Evolutionary conservation across 2,888 invertebrate genomes (phyloP).

Genomic region (Calameuta filiformis): DNA sequence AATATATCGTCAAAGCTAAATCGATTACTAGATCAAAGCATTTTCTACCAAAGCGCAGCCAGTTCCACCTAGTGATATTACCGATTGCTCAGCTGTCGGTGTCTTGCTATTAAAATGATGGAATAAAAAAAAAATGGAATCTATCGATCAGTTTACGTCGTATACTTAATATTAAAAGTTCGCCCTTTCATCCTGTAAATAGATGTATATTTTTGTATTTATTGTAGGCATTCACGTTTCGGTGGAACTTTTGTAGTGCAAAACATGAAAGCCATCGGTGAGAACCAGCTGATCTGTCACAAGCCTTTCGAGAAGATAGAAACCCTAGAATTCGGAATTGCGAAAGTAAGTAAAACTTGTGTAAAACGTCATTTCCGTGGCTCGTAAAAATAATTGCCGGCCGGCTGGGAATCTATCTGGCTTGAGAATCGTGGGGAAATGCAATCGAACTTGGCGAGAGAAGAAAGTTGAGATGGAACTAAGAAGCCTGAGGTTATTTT

Average conservation of each 20-base stretch:
- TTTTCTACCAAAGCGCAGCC: background rate
- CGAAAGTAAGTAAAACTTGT: slow-evolving; percentile 69
- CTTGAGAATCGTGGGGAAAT: background rate
- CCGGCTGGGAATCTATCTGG: background rate
- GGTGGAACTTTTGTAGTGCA: slow-evolving; percentile 93
- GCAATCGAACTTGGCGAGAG: background rate
- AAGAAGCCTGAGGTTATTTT: background rate
- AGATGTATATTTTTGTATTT: slow-evolving; percentile 11
- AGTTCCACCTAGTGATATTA: background rate
- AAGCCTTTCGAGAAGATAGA: slow-evolving; percentile 84
- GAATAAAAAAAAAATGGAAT: background rate
- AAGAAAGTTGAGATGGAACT: background rate
- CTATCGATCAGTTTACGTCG: too few species aligned
- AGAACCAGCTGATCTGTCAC: slow-evolving; percentile 89
- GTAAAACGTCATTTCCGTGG: background rate
- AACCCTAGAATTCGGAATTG: slow-evolving; percentile 80
- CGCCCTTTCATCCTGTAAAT: background rate
- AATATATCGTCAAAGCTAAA: background rate
- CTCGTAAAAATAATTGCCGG: background rate
- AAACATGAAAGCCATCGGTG: slow-evolving; percentile 91
- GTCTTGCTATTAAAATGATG: background rate
- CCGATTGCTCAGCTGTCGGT: background rate
- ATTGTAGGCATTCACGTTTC: slow-evolving; percentile 86
- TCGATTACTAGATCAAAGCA: background rate
- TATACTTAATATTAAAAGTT: slow-evolving; percentile 14